Evolutionary conservation across 2,888 invertebrate species (phyloP), one percentile per base, ranked within the genome.

Genomic region (Seira sanloemensis): DNA sequence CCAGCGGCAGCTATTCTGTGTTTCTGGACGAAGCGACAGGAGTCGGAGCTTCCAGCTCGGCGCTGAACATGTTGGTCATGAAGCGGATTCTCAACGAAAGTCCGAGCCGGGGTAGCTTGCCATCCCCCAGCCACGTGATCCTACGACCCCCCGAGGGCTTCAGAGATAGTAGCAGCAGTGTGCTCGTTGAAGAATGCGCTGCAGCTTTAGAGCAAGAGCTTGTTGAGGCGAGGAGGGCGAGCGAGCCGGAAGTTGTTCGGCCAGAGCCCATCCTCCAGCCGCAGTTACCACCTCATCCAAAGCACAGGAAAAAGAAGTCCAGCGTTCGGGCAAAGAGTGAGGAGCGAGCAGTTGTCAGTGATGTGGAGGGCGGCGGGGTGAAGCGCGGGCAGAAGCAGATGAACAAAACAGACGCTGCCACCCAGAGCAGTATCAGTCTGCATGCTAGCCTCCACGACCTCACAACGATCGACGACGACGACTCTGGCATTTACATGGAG

Each of bases 401-500:
- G 12, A n/a, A 7, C 24, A 80, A 80, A 68, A 82, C 75, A 1
- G 87, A 89, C 77, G 88, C 88, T 16, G 82, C 87, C 5, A 89
- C 88, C 5, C 88, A 88, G 76, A 79, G 79, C 62, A 86, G 86
- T 54, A 88, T 89, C 58, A 86, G 85, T 23, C 78, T 89, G 7
- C 88, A 87, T 58, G 87, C 88, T 19, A 82, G 82, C 68, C 81
- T 88, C 2, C 86, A 87, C 76, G 88, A 88, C 62, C 73, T 88
- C 19, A 87, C 86, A 58, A 87, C 87, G 4, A 85, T 87, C 16
- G 90, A 90, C 65, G 90, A 90, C 71, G 90, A 90, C 83, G 90
- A 90, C 78, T 88, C 89, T 46, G 91, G 95, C 95, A 93, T 96
- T 67, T 96, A 96, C 90, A 93, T 94, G 82, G 96, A 95, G 83